Evolutionary conservation across 2,888 invertebrate genomes (phyloP).

Genomic region (Agriopis marginaria): DNA sequence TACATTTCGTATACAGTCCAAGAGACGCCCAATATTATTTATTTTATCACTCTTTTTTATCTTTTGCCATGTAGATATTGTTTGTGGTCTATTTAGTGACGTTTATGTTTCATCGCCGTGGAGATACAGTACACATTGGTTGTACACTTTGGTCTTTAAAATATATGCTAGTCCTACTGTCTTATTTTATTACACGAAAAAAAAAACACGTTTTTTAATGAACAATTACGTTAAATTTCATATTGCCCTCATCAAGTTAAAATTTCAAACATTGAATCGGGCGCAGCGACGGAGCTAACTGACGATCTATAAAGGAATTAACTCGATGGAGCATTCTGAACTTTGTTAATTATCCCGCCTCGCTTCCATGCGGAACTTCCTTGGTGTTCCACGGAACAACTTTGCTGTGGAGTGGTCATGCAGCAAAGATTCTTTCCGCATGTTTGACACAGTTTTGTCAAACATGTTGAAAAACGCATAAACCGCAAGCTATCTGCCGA

Average conservation of each 20-base stretch:
- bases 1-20: no score
- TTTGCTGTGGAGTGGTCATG: constrained; percentile 17
- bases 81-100: no score
- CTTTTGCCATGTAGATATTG: no score
- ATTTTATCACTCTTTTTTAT: no score
- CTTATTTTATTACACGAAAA: no score
- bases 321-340: constrained; percentile 54
- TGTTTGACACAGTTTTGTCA: constrained; percentile 10
- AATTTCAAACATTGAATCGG: constrained; percentile 32
- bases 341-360: constrained; percentile 69
- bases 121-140: no score
- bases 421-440: constrained; percentile 1
- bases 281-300: constrained; percentile 41
- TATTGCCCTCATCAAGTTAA: constrained; percentile 11
- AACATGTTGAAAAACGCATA: neutral
- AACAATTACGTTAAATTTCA: neutral
- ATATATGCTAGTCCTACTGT: no score
- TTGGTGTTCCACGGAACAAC: constrained; percentile 33
- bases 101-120: no score
- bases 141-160: no score
- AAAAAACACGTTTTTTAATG: neutral
- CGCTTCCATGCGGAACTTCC: constrained; percentile 35
- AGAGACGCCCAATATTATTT: no score
- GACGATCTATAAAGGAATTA: constrained; percentile 59
- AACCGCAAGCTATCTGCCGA: neutral